Percentiles rank a stretch among this genome's conserved stretches.
Evolutionary conservation across 2,797 vertebrate species (phyloP).

Genomic region (Pangasius mekongensis): DNA sequence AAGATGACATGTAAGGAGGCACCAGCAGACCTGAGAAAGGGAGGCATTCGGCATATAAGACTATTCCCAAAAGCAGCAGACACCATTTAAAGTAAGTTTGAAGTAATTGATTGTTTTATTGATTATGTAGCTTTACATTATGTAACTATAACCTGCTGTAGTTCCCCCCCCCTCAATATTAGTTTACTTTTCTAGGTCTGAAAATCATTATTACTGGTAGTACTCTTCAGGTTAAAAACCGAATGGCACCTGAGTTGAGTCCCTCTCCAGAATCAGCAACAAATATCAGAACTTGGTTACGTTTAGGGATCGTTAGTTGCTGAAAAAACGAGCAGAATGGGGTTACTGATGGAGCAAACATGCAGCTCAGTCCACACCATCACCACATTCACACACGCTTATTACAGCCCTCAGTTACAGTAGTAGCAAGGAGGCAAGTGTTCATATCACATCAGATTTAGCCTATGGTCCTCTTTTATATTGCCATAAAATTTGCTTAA

Average conservation of each 20-base stretch:
- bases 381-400: constrained; percentile 67
- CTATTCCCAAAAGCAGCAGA: constrained; percentile 37
- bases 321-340: constrained; percentile 40
- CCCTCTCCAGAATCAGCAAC: constrained; percentile 29
- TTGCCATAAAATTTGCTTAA: constrained; percentile 75
- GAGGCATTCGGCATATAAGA: constrained; percentile 45
- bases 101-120: background rate
- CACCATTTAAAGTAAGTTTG: background rate
- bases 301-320: background rate
- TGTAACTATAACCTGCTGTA: background rate
- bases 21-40: constrained; percentile 62
- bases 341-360: constrained; percentile 67
- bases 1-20: constrained; percentile 52
- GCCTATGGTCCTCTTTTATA: constrained; percentile 63
- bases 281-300: constrained; percentile 39
- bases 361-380: constrained; percentile 79
- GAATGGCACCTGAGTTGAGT: constrained; percentile 45
- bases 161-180: too few relatives aligned
- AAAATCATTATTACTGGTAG: constrained; percentile 23
- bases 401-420: constrained; percentile 82
- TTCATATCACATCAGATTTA: constrained; percentile 66
- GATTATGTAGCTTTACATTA: background rate
- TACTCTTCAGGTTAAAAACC: constrained; percentile 34
- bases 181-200: background rate
- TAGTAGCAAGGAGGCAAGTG: constrained; percentile 85